phyloP scores from a whole-genome alignment of 2,113 vertebrate species.

The Numenius arquata region DNA sequence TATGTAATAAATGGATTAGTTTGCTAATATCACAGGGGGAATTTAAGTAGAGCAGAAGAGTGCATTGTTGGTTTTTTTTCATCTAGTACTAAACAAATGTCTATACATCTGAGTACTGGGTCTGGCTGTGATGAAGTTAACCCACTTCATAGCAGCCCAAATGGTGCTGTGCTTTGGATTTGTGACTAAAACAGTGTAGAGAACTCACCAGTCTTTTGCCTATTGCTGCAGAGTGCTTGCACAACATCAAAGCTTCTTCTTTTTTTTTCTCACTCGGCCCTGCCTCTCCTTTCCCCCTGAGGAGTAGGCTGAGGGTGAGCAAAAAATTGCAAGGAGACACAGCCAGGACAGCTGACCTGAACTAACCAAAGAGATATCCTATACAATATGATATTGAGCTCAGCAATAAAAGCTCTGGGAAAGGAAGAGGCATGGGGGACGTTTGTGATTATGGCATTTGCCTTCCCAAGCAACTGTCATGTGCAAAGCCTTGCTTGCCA shows the following conservation, averaged over 20 bases:
- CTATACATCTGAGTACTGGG: not conserved
- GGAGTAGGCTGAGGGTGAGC: fast-evolving
- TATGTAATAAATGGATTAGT: not conserved
- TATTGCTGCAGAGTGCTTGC: not conserved
- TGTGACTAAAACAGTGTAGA: not conserved
- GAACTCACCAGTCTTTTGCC: not conserved
- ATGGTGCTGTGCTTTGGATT: not conserved
- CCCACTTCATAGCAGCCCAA: not conserved
- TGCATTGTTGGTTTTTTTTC: fast-evolving
- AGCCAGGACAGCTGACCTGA: not conserved
- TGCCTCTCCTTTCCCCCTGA: fast-evolving
- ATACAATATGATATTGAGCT: not conserved
- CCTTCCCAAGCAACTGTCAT: not conserved
- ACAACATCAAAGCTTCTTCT: not conserved
- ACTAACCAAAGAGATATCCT: not conserved
- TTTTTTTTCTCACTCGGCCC: not conserved
- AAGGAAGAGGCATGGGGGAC: not conserved
- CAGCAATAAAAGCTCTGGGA: not conserved
- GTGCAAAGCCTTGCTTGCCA: not conserved
- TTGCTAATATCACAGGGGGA: not conserved
- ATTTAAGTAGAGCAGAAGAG: not conserved
- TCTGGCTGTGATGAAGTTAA: not conserved
- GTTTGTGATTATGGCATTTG: not conserved
- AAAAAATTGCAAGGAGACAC: not conserved
- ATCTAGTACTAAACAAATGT: not conserved